Evolutionary conservation across 2,888 invertebrate species (phyloP).

Genomic region (Andrena praecox): DNA sequence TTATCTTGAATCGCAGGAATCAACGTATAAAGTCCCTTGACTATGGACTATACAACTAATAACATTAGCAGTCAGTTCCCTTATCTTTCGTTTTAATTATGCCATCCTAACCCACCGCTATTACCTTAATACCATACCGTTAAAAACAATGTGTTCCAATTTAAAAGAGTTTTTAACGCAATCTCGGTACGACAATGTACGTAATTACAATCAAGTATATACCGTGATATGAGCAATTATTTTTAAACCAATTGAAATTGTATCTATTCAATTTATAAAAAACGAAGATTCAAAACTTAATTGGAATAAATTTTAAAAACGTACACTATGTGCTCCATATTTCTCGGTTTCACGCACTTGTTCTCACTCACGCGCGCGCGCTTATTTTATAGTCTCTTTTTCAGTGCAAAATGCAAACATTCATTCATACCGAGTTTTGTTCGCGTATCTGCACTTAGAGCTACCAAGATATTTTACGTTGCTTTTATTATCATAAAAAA

Average conservation of each 20-base stretch:
- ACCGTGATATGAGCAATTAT: slow-evolving; percentile 22
- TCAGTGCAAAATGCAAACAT: slow-evolving; percentile 27
- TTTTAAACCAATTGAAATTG: slow-evolving; percentile 28
- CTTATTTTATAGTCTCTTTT: slow-evolving; percentile 13
- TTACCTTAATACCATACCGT: slow-evolving; percentile 15
- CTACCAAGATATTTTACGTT: slow-evolving; percentile 47
- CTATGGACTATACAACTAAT: slow-evolving; percentile 75
- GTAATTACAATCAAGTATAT: slow-evolving; percentile 24
- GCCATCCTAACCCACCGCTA: slow-evolving; percentile 49
- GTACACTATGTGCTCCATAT: slow-evolving; percentile 24
- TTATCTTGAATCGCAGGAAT: slow-evolving; percentile 45
- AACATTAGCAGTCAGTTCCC: slow-evolving; percentile 74
- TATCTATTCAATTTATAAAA: slow-evolving; percentile 39
- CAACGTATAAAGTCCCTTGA: slow-evolving; percentile 49
- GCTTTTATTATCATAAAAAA: slow-evolving; percentile 53
- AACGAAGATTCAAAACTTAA: slow-evolving; percentile 28
- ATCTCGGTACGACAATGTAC: slow-evolving; percentile 25
- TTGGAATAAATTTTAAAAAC: slow-evolving; percentile 43
- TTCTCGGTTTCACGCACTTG: background rate
- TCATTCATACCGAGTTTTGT: slow-evolving; percentile 44
- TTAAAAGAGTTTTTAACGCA: slow-evolving; percentile 14
- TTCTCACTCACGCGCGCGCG: slow-evolving; percentile 41
- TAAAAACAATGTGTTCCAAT: slow-evolving; percentile 11
- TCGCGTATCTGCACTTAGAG: slow-evolving; percentile 44
- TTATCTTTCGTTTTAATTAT: slow-evolving; percentile 67